Base-by-base conservation (phyloP, 2,888 invertebrate genomes). In the Noctuana brunneofusca region DNA sequence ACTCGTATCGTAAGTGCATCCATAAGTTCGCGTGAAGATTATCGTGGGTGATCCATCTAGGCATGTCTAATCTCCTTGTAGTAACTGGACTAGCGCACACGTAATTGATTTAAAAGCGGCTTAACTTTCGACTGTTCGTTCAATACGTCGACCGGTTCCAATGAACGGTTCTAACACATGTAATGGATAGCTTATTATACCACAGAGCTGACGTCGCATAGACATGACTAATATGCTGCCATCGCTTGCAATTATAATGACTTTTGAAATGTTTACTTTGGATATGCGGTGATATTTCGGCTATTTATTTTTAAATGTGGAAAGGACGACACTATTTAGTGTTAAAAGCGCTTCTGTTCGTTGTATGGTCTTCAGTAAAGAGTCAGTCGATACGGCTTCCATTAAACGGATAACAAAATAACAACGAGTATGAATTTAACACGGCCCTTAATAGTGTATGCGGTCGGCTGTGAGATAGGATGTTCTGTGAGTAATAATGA, bases 351-450 rank as follows among this genome's bases (percentile, higher is more conserved):
- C 3, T 18, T 46, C 43, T 56, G 30, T 20, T 11, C 4, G 3
- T 16, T 9, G 3, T 0, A 16, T 3, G 1, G 0, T 30, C 16
- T 30, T 16, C 16, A 14, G n/a, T 18, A 6, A 12, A 30, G 14
- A 30, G 24, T 24, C n/a, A 55, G 16, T 14, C n/a, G 14, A 63
- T 74, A 84, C 56, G 89, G 87, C 82, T 88, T 89, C 89, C 76
- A 81, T 80, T 89, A 88, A 89, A 85, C 78, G 86, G 86, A 87
- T 85, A 74, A 74, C 77, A 81, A 84, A 84, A 81, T 81, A 74
- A 73, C 50, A 50, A 50, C 49, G 9, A 50, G 49, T 16, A 68
- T 66, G 75, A 78, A 75, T 80, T 85, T 78, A 70, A 67, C 67
- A 74, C 76, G 75, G 78, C 75, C 73, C 69, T 77, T 78, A 75